Evolutionary conservation across 2,113 vertebrate genomes (phyloP).

Genomic region (Gymnocephalus cernua): DNA sequence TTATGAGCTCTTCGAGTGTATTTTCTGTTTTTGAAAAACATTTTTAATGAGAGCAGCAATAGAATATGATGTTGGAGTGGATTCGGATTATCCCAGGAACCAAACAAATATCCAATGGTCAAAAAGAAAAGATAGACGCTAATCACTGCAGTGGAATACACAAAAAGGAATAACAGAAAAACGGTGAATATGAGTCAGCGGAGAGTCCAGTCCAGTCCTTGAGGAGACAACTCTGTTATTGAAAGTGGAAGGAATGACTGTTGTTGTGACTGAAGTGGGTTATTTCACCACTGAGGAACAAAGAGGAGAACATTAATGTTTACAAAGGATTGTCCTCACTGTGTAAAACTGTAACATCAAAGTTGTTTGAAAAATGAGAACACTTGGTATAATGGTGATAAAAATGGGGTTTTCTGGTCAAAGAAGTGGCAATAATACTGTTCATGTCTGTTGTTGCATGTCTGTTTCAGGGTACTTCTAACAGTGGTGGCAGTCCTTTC

Average conservation of each 20-base stretch:
- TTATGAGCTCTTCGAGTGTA: neutral
- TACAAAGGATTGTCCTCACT: slow-evolving; percentile 39
- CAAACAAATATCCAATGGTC: neutral
- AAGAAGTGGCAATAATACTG: neutral
- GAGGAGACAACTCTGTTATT: neutral
- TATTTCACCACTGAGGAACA: slow-evolving; percentile 15
- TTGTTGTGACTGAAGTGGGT: slow-evolving; percentile 31
- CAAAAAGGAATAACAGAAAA: neutral
- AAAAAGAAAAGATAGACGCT: neutral
- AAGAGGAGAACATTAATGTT: slow-evolving; percentile 52
- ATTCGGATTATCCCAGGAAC: neutral
- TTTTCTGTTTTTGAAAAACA: slow-evolving; percentile 2
- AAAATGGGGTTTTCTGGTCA: neutral
- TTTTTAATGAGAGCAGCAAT: neutral
- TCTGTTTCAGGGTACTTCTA: slow-evolving; percentile 89
- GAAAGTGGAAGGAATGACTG: slow-evolving; percentile 11
- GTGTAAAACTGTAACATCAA: neutral
- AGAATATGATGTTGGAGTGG: slow-evolving; percentile 1
- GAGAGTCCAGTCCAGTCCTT: neutral
- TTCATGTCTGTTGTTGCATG: neutral
- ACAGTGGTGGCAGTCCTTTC: slow-evolving; percentile 93
- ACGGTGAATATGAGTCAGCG: neutral
- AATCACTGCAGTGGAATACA: neutral
- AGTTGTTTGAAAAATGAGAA: neutral
- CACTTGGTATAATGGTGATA: neutral